Percentiles rank a stretch among this genome's conserved stretches.
These are phyloP conservation scores for Leptodactylus fuscus DNA, from an alignment of 2,113 vertebrate species.

Conservation along the genomic window DNA sequence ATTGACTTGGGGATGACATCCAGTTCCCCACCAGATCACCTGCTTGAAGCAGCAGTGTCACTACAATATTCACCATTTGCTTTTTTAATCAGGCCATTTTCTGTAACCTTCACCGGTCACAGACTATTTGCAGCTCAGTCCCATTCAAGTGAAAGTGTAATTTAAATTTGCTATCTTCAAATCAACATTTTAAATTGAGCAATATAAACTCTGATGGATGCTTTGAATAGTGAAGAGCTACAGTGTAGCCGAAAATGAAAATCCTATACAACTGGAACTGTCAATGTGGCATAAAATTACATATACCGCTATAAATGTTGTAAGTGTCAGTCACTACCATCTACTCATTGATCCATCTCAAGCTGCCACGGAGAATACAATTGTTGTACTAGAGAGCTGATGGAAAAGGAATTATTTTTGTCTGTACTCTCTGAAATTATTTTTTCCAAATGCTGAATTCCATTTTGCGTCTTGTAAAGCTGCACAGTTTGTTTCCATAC, in stretches of 20 bases:
- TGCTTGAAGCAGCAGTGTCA: too few species aligned
- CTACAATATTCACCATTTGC: too few species aligned
- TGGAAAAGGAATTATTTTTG: neutral
- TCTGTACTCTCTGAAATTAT: neutral
- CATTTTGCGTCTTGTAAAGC: neutral
- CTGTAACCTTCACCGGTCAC: too few species aligned
- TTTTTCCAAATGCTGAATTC: neutral
- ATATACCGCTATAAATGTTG: neutral
- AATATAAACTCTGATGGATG: neutral
- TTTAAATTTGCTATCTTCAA: neutral
- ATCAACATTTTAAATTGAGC: neutral
- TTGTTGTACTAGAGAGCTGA: neutral
- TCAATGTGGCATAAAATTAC: neutral
- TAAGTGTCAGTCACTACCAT: too few species aligned
- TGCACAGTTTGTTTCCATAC: neutral
- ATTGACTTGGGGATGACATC: too few species aligned
- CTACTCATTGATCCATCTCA: neutral
- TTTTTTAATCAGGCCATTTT: too few species aligned
- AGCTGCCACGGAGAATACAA: neutral
- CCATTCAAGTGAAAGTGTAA: neutral
- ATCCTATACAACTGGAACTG: neutral
- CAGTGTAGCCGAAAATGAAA: neutral
- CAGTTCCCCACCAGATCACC: too few species aligned
- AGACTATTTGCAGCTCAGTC: too few species aligned
- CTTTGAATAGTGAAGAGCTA: neutral